These are phyloP conservation scores for Turritopsis rubra DNA, from an alignment of 30 jellyfish, hydroid and myxozoan species.

Conservation along the genomic window DNA sequence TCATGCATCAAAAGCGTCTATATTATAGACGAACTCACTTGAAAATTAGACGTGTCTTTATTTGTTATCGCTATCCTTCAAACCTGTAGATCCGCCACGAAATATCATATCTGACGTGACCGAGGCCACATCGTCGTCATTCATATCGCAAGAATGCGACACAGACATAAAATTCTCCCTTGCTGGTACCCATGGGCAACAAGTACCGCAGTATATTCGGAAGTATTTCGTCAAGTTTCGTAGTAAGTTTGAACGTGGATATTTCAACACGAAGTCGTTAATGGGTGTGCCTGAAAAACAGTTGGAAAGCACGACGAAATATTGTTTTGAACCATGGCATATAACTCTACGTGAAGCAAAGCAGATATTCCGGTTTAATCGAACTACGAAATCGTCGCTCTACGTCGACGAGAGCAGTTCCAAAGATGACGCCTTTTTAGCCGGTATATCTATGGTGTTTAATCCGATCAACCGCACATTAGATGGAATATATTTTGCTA, in stretches of 20 bases:
- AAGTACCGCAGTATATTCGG: constrained; percentile 42
- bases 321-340: constrained; percentile 73
- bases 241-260: constrained; percentile 52
- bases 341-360: constrained; percentile 44
- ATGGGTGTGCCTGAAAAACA: constrained; percentile 38
- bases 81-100: neutral
- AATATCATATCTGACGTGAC: constrained; percentile 33
- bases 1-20: too few relatives aligned
- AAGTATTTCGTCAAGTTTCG: constrained; percentile 16
- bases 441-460: constrained; percentile 51
- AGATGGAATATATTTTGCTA: constrained; percentile 64
- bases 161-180: constrained; percentile 59
- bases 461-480: constrained; percentile 25
- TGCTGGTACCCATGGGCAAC: constrained; percentile 49
- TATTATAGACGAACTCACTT: too few relatives aligned
- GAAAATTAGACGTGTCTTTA: too few relatives aligned
- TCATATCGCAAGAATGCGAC: constrained; percentile 86
- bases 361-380: constrained; percentile 41
- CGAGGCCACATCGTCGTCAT: constrained; percentile 70
- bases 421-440: constrained; percentile 29
- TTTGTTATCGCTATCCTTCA: neutral
- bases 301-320: constrained; percentile 50
- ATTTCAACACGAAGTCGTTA: constrained; percentile 40
- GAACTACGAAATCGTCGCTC: constrained; percentile 64
- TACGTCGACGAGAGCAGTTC: constrained; percentile 17